Evolutionary conservation across 2,113 vertebrate genomes (phyloP), one percentile per base, ranked within the genome.

Genomic region (Ceuthmochares aereus): DNA sequence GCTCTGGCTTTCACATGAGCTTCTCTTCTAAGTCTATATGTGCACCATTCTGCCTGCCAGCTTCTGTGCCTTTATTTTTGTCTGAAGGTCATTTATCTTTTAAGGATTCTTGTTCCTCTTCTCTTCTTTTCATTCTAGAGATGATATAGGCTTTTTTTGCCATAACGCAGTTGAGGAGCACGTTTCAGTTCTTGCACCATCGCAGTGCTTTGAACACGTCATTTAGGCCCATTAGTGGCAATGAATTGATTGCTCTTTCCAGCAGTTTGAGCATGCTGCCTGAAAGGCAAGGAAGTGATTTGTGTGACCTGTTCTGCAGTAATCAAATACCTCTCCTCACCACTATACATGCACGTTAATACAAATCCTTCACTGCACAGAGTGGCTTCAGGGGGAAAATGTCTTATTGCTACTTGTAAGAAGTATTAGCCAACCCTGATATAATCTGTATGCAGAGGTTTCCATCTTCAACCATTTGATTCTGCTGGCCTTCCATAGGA

Each of bases 161-260:
- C 7, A 2, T 14, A n/a, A 1, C 27, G 20, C 72, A 54, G 15
- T 18, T 3, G 12, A 76, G 73, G 54, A 88, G 40, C 54, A 54
- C 0, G 0, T 70, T 54, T n/a, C 1, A 0, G 37, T 29, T 56
- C 59, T 74, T 77, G 68, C 59, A 70, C 40, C 10, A 19, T 37
- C 0, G 4, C 72, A 66, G 63, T 0, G 0, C 29, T 64, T 58
- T 14, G 21, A 72, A 49, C 3, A 1, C 19, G 20, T 43, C 49
- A 37, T 54, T 84, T 67, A 56, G 37, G 36, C 47, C 42, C 16
- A 23, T 73, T 73, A 47, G 29, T 56, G 66, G 56, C 82, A 85
- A 54, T 37, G 10, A 84, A 51, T 13, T 37, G 30, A 36, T 60
- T 85, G 47, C 32, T 80, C 40, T 23, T 69, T 40, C 67, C 45